Percentiles rank a stretch among this genome's conserved stretches.
Evolutionary conservation across 2,113 vertebrate genomes (phyloP).

Genomic region (Rattus norvegicus): DNA sequence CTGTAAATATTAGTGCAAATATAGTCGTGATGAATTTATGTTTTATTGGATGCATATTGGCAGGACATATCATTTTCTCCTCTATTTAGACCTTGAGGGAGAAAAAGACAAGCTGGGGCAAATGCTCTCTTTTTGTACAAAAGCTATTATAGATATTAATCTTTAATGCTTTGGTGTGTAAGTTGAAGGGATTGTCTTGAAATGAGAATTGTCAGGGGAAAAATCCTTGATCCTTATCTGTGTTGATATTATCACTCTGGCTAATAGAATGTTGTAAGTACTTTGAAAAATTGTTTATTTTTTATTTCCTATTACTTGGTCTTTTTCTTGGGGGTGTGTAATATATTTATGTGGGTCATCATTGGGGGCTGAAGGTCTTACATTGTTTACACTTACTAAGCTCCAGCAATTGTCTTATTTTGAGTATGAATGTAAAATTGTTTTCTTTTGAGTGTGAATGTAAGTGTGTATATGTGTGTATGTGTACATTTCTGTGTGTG

Average conservation of each 20-base stretch:
- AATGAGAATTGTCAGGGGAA: not conserved
- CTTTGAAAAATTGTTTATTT: not conserved
- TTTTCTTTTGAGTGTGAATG: not conserved
- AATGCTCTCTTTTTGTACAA: slow-evolving; percentile 40
- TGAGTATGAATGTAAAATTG: not conserved
- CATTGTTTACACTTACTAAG: not conserved
- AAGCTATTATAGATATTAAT: slow-evolving; percentile 64
- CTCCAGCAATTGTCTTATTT: not conserved
- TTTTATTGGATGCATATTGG: slow-evolving; percentile 44
- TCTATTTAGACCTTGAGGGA: slow-evolving; percentile 7
- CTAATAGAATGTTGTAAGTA: slow-evolving; percentile 3
- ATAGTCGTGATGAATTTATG: slow-evolving; percentile 55
- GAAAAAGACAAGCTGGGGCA: slow-evolving; percentile 29
- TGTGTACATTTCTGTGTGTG: not conserved
- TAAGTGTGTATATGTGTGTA: accelerated
- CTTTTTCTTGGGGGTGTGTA: not conserved
- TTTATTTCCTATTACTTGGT: slow-evolving; percentile 1
- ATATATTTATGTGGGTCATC: not conserved
- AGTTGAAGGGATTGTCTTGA: not conserved
- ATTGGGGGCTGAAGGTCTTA: not conserved
- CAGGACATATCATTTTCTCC: slow-evolving; percentile 49
- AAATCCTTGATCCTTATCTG: slow-evolving; percentile 5
- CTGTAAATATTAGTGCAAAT: slow-evolving; percentile 49
- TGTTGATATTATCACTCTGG: slow-evolving; percentile 31
- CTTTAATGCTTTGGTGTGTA: slow-evolving; percentile 33